phyloP scores from a whole-genome alignment of 2,113 vertebrate species.

The Lophius piscatorius region DNA sequence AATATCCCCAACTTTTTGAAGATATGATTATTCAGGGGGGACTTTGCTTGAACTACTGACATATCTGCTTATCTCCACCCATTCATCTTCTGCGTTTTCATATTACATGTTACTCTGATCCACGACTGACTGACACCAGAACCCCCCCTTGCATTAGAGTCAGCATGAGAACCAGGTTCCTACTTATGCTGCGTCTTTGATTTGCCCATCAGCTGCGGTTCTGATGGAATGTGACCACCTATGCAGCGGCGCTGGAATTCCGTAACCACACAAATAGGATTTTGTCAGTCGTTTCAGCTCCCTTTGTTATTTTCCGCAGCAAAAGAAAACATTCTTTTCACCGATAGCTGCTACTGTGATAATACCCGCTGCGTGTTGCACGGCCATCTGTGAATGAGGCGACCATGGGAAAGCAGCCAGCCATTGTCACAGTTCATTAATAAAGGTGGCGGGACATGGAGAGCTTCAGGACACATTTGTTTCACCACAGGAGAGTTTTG shows the following conservation, averaged over 20 bases:
- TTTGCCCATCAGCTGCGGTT: slow-evolving; percentile 2
- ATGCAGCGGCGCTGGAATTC: slow-evolving; percentile 59
- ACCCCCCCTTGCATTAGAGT: slow-evolving; percentile 1
- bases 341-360: slow-evolving; percentile 47
- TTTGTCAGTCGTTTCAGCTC: slow-evolving; percentile 42
- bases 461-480: not conserved
- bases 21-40: too few relatives aligned
- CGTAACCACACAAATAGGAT: slow-evolving; percentile 50
- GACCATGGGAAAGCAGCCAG: slow-evolving; percentile 25
- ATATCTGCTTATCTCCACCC: not conserved
- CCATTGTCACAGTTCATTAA: not conserved
- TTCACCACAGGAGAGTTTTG: too few relatives aligned
- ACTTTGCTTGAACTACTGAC: too few relatives aligned
- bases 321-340: slow-evolving; percentile 53
- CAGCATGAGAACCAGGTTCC: slow-evolving; percentile 7
- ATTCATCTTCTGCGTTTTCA: not conserved
- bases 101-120: not conserved
- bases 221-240: slow-evolving; percentile 45
- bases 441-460: not conserved
- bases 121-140: not conserved
- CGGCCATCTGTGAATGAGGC: slow-evolving; percentile 1
- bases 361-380: slow-evolving; percentile 5
- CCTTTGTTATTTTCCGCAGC: slow-evolving; percentile 55
- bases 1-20: too few relatives aligned
- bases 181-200: slow-evolving; percentile 13